Evolutionary conservation across 1,140 invertebrate species (phyloP).

Genomic region (Xylocopa sonorina): DNA sequence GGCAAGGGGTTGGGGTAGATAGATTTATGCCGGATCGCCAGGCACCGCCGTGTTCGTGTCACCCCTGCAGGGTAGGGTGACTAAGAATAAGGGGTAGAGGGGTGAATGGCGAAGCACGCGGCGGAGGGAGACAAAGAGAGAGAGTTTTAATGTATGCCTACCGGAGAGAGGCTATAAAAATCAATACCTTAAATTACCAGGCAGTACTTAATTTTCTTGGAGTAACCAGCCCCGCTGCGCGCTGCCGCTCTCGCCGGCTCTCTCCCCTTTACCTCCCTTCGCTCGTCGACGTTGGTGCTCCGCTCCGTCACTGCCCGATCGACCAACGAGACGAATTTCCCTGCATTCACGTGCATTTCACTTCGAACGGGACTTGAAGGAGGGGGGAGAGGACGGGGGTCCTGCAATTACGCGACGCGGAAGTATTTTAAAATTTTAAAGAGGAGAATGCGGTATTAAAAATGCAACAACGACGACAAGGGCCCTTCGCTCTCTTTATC

Average conservation of each 20-base stretch:
- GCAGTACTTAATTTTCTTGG: constrained; percentile 82
- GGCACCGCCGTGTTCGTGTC: constrained; percentile 77
- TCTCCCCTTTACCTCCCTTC: not conserved
- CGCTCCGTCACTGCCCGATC: constrained; percentile 50
- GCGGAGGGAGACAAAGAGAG: constrained; percentile 61
- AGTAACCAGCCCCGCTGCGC: constrained; percentile 67
- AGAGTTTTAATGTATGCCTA: constrained; percentile 80
- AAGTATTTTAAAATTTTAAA: constrained; percentile 64
- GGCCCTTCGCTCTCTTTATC: constrained; percentile 15
- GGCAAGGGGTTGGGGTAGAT: constrained; percentile 21
- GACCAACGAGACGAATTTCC: constrained; percentile 63
- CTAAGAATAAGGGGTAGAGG: constrained; percentile 70
- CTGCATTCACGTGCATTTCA: constrained; percentile 69
- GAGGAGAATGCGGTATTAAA: constrained; percentile 64
- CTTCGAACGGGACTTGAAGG: too few species aligned
- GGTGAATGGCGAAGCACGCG: too few species aligned
- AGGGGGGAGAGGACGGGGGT: too few species aligned
- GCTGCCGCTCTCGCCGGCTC: constrained; percentile 41
- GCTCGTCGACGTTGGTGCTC: constrained; percentile 57
- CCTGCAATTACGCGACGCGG: constrained; percentile 60
- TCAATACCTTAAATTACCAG: constrained; percentile 83
- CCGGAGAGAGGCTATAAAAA: constrained; percentile 82
- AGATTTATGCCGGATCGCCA: constrained; percentile 72
- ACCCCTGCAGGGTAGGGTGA: constrained; percentile 61
- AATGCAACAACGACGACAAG: constrained; percentile 59